These are phyloP conservation scores for Ptiloglossa arizonensis DNA, from an alignment of 1,140 invertebrate genomes.

Conservation along the genomic window DNA sequence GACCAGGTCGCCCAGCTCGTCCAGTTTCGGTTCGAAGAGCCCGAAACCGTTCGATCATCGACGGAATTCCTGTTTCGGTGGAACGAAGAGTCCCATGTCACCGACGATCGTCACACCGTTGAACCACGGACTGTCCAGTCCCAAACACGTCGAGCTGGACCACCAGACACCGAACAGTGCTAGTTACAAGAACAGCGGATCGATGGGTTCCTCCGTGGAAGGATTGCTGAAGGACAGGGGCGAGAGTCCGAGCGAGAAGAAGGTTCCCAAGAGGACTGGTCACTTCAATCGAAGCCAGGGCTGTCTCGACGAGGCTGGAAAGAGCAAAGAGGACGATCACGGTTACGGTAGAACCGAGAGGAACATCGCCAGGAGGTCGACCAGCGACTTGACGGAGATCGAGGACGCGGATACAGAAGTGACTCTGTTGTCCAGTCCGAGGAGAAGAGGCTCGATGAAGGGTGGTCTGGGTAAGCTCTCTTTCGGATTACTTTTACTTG, in stretches of 20 bases:
- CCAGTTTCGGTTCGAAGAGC: conserved; percentile 63
- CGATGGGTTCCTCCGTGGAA: conserved; percentile 27
- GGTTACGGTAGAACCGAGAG: conserved; percentile 49
- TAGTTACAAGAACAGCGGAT: conserved; percentile 20
- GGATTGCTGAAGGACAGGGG: conserved; percentile 11
- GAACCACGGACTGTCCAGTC: conserved; percentile 38
- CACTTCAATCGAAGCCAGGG: conserved; percentile 75
- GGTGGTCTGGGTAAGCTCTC: conserved; percentile 82
- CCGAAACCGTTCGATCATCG: conserved; percentile 62
- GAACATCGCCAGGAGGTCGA: conserved; percentile 84
- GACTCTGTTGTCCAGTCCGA: conserved; percentile 84
- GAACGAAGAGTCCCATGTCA: conserved; percentile 67
- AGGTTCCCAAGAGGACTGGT: conserved; percentile 44
- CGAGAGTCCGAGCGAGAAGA: conserved; percentile 44
- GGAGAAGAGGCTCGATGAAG: conserved; percentile 84
- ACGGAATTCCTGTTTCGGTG: conserved; percentile 68
- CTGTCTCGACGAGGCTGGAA: conserved; percentile 64
- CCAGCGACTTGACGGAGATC: conserved; percentile 88
- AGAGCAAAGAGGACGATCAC: background rate
- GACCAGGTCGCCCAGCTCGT: conserved; percentile 52
- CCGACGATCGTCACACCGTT: conserved; percentile 64
- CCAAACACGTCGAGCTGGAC: conserved; percentile 42
- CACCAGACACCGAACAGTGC: conserved; percentile 7
- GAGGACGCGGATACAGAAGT: conserved; percentile 84
- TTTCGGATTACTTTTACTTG: background rate